Evolutionary conservation across 64 coral and sea anemone genomes (phyloP), one percentile per base, ranked within the genome.

Genomic region (Montipora foliosa): DNA sequence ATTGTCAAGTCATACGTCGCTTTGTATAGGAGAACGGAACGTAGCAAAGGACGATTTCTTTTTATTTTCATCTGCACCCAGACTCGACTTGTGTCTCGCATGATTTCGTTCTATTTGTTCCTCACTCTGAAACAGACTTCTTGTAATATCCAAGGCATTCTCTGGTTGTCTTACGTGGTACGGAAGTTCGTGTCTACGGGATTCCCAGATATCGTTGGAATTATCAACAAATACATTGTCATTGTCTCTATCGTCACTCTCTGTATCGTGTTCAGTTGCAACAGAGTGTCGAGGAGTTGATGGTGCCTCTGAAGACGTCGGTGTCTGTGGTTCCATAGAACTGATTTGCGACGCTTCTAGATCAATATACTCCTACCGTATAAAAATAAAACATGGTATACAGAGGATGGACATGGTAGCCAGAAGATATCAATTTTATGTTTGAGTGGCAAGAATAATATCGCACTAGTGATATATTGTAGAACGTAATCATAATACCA

Each of bases 271-370:
- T 71, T 86, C 82, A 72, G 15, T 86, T 86, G 75, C 87, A 21
- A 93, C 24, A n/a, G 92, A 93, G 47, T 88, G 77, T 88, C 92
- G 80, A 14, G 92, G 92, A 47, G 92, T 88, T 57, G 92, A 68
- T 37, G 44, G 44, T 1, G 92, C 77, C 79, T 93, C 83, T 71
- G 92, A 93, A 16, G 84, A 80, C 5, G 92, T 87, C 3, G 92
- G 92, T 5, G 92, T 93, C 46, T 88, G 75, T 44, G 67, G 82
- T 44, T 77, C 92, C 44, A 87, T 25, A 6, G 91, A 81, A 67
- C 29, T 67, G 20, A 67, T 72, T 61, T 66, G 60, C 5, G 44
- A 24, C 12, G 44, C 77, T 50, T 76, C 57, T 20, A 93, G 46
- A 24, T 88, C 84, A 78, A 93, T 47, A 59, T 93, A 93, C 80